phyloP scores from a whole-genome alignment of 2,888 invertebrate species.

The Stenodera caucasica region DNA sequence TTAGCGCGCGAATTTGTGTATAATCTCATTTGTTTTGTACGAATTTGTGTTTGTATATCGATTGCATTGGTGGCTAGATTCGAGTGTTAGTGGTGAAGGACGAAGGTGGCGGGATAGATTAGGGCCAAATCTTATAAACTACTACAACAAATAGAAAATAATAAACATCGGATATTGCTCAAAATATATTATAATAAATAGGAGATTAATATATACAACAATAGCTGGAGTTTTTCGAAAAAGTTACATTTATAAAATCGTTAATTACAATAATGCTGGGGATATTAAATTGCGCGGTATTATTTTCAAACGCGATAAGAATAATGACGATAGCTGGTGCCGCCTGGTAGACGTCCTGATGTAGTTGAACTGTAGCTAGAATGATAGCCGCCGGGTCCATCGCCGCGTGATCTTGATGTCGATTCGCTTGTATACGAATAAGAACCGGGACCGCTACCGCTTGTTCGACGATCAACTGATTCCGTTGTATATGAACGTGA shows the following conservation, averaged over 20 bases:
- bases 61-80: conserved; percentile 12
- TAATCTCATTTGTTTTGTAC: too few relatives aligned
- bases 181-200: conserved; percentile 3
- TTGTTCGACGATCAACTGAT: conserved; percentile 64
- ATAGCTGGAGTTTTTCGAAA: neutral
- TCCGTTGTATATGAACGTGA: conserved; percentile 71
- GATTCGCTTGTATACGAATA: conserved; percentile 78
- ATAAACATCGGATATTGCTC: neutral
- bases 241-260: neutral
- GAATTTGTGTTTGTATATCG: conserved; percentile 25
- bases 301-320: conserved; percentile 78
- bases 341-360: conserved; percentile 80
- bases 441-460: conserved; percentile 65
- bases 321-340: conserved; percentile 81
- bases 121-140: neutral
- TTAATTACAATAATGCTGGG: too few relatives aligned
- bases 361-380: conserved; percentile 76
- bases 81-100: conserved; percentile 10
- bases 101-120: neutral
- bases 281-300: too few relatives aligned
- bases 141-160: neutral
- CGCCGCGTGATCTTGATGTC: conserved; percentile 67
- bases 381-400: conserved; percentile 77
- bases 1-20: neutral
- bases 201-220: neutral